Evolutionary conservation across 2,888 invertebrate genomes (phyloP), one percentile per base, ranked within the genome.

Genomic region (Ophonus ardosiacus): DNA sequence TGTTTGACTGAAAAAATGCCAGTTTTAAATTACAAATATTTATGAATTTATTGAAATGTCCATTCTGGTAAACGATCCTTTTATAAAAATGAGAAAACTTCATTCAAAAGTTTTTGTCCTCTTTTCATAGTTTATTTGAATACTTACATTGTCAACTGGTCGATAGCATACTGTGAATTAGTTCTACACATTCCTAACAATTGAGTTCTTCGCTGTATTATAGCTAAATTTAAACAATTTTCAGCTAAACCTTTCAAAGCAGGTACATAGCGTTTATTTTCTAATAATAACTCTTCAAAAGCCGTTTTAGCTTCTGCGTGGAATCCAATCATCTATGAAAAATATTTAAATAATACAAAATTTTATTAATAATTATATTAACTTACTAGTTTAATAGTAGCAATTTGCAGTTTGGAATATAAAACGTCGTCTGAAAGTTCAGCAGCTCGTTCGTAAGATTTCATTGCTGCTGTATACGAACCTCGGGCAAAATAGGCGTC

Each of bases 401-500:
- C 97, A 87, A 96, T 94, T 92, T 96, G 96, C 82, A 96, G 93
- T 87, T 94, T 93, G 5, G 97, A 94, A 90, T 97, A 97, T 21
- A 94, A 90, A 88, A 95, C 94, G 21, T 90, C 92, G 8, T 94
- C 92, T 87, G 94, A 93, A 85, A 97, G 90, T 89, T 95, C 94
- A 68, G 95, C 92, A 13, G 96, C 96, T 92, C 95, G 95, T 87
- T 95, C 94, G 90, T 97, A 98, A 51, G 97, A 97, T 90, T 96
- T 96, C 85, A 97, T 92, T n/a, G 98, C 97, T 7, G 98, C 97
- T 68, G 95, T 95, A 89, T 95, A 96, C n/a, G 98, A 97, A 0
- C 98, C 98, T 87, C 97, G 93, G n/a, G 94, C 94, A 88, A 95
- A 94, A 91, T 98, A 98, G 0, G 97, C 97, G 92, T 98, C 98